Evolutionary conservation across 2,888 invertebrate genomes (phyloP).

Genomic region (Cistogaster globosa): DNA sequence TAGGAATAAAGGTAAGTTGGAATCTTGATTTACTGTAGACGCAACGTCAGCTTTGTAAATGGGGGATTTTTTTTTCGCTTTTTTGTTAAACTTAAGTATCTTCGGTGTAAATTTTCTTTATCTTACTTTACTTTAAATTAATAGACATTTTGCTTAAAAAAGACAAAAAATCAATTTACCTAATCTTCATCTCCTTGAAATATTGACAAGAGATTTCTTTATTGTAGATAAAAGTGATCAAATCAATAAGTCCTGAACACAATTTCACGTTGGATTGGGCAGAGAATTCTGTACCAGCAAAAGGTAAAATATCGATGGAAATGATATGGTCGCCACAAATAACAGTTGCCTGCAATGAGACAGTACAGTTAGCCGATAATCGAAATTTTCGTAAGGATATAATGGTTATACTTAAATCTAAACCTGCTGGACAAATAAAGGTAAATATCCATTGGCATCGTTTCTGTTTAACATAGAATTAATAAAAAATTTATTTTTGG

Average conservation of each 20-base stretch:
- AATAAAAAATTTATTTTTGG: background rate
- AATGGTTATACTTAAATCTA: conserved; percentile 86
- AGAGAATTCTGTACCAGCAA: conserved; percentile 84
- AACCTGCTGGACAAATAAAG: conserved; percentile 79
- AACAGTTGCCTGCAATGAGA: conserved; percentile 86
- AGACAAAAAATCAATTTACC: no score
- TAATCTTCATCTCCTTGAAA: no score
- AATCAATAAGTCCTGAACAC: conserved; percentile 85
- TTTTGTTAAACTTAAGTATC: no score
- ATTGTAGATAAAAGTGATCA: conserved; percentile 84
- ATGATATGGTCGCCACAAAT: conserved; percentile 87
- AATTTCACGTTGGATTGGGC: conserved; percentile 85
- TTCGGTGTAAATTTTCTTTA: no score
- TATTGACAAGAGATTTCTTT: background rate
- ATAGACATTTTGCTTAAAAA: no score
- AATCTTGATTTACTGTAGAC: background rate
- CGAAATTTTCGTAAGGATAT: conserved; percentile 87
- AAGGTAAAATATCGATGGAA: conserved; percentile 84
- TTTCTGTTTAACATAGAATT: conserved; percentile 26
- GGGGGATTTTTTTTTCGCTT: no score
- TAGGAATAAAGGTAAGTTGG: background rate
- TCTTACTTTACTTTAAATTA: no score
- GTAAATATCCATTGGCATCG: conserved; percentile 68
- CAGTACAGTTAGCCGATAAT: conserved; percentile 86
- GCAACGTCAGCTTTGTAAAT: no score